Base-by-base conservation (phyloP, 2,113 vertebrate genomes). In the Sturnira hondurensis region DNA sequence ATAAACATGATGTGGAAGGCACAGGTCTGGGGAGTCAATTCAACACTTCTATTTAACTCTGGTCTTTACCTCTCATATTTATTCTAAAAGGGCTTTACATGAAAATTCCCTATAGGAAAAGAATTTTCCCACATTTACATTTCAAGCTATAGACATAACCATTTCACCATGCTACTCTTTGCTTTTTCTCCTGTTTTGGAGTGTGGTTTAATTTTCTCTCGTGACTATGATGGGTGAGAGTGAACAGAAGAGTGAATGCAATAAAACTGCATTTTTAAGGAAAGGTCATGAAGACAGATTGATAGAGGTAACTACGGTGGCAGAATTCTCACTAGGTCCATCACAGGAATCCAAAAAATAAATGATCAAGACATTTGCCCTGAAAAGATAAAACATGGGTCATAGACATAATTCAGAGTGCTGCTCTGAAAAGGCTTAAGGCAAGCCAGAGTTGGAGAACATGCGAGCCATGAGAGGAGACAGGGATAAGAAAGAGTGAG, bases 1-100 rank as follows among this genome's bases (percentile, higher is more conserved):
- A 97, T 96, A 97, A 96, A 91, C 74, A 97, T 94, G 36, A 96
- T 82, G 70, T 96, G 54, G 68, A 95, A 96, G 43, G 76, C 61
- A 95, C 63, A 96, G 80, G 87, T 71, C 92, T 94, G 43, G 52
- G 63, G 65, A 96, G 92, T 93, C 71, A 96, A 68, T 96, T 92
- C 76, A 95, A 93, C 67, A 87, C 24, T 96, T 96, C 54, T 86
- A 67, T 96, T 97, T 97, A 94, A 89, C 84, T 86, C 22, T 1
- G 84, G 19, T 74, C 81, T 95, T 96, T 89, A 86, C 82, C 83
- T 96, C 87, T 94, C 92, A 88, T 92, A 94, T 93, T 94, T 95
- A 65, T 92, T 93, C 76, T 95, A 88, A 92, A 91, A 95, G 28
- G 82, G 15, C 20, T 74, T 78, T 76, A 90, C 33, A 83, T 84